Percentiles rank a stretch among this genome's conserved stretches.
phyloP scores from a whole-genome alignment of 2,888 invertebrate genomes.

The Mythimna ferrago region DNA sequence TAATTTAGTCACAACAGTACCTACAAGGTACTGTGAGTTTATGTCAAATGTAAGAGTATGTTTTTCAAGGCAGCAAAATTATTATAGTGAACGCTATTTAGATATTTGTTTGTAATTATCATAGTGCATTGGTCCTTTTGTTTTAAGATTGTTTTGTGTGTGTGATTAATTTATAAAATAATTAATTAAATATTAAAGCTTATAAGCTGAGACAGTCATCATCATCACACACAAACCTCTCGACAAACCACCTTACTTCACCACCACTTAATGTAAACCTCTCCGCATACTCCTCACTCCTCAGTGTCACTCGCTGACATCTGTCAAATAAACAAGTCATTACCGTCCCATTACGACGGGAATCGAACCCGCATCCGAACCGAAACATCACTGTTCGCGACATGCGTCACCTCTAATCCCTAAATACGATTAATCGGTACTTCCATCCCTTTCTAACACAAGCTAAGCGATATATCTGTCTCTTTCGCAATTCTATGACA shows the following conservation, averaged over 20 bases:
- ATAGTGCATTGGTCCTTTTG: too few species aligned
- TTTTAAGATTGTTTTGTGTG: too few species aligned
- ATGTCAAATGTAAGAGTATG: too few species aligned
- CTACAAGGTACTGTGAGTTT: too few species aligned
- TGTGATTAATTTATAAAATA: too few species aligned
- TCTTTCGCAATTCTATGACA: conserved; percentile 75
- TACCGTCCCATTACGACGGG: conserved; percentile 73
- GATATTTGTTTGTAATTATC: too few species aligned
- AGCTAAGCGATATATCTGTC: conserved; percentile 61
- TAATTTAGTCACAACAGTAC: too few species aligned
- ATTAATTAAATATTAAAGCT: background rate
- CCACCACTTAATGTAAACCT: conserved; percentile 19
- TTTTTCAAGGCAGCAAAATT: too few species aligned
- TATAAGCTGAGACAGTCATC: too few species aligned
- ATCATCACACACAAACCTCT: background rate
- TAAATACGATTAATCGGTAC: conserved; percentile 71
- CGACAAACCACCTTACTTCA: background rate
- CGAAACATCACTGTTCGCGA: conserved; percentile 76
- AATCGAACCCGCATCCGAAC: conserved; percentile 73
- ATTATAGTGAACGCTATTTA: too few species aligned
- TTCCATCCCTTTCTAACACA: conserved; percentile 62
- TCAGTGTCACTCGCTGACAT: conserved; percentile 74
- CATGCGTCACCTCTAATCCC: conserved; percentile 78
- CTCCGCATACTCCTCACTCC: conserved; percentile 52
- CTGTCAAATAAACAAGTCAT: conserved; percentile 86